These are phyloP conservation scores for Diuraphis noxia DNA, from an alignment of 1,140 invertebrate species.

Conservation along the genomic window DNA sequence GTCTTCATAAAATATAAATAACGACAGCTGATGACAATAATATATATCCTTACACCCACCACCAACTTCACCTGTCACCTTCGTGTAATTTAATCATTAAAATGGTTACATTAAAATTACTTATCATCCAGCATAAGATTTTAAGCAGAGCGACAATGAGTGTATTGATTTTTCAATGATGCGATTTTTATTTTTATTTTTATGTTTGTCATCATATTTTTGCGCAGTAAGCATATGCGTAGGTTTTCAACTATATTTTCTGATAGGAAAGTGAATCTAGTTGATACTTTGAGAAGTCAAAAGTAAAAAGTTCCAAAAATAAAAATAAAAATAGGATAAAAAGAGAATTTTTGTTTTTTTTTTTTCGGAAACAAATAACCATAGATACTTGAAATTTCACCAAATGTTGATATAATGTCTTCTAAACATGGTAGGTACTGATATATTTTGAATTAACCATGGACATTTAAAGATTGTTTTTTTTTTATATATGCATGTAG, in stretches of 20 bases:
- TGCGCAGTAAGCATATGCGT: background rate
- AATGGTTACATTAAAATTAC: background rate
- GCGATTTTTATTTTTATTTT: too few species aligned
- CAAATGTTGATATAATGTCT: too few species aligned
- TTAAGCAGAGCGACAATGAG: background rate
- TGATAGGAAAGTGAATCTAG: background rate
- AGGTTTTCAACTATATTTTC: background rate
- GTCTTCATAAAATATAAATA: background rate
- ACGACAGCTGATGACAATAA: background rate
- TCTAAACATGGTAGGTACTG: too few species aligned
- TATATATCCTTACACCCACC: too few species aligned
- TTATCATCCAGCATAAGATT: background rate
- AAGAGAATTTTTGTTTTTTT: too few species aligned
- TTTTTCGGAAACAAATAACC: too few species aligned
- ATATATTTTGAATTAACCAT: too few species aligned
- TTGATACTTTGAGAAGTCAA: background rate
- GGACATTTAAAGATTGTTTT: too few species aligned
- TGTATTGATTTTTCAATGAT: too few species aligned
- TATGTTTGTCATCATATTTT: background rate
- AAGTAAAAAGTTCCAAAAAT: background rate
- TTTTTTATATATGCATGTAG: too few species aligned
- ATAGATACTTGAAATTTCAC: too few species aligned
- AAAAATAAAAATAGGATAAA: background rate
- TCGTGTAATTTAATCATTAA: background rate
- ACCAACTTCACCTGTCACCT: background rate